These are phyloP conservation scores for Pseudorasbora parva DNA, from an alignment of 2,113 vertebrate genomes.

Conservation along the genomic window DNA sequence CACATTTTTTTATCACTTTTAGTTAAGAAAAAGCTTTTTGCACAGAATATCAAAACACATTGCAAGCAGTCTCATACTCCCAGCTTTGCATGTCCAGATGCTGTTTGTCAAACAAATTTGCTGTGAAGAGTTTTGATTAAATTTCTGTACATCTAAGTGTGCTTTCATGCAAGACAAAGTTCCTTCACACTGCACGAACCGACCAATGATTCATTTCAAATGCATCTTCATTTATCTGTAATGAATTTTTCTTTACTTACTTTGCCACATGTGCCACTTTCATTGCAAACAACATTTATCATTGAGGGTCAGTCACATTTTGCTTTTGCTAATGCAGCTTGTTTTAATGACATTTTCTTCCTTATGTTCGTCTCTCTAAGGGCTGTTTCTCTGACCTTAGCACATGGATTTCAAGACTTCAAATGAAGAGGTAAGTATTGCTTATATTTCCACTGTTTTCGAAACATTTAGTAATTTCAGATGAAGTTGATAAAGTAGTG, in stretches of 20 bases:
- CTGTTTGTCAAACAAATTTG: constrained; percentile 14
- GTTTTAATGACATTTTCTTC: constrained; percentile 32
- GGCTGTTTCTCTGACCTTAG: constrained; percentile 75
- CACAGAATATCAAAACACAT: background rate
- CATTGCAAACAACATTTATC: constrained; percentile 5
- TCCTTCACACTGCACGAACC: background rate
- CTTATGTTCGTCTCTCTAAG: constrained; percentile 44
- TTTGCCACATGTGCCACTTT: background rate
- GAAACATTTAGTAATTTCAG: background rate
- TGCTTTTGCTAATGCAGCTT: background rate
- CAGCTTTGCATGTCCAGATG: background rate
- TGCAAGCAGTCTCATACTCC: background rate
- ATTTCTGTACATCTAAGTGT: background rate
- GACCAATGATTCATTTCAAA: background rate
- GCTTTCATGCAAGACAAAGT: constrained; percentile 5
- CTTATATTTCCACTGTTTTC: background rate
- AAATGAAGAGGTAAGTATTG: constrained; percentile 77
- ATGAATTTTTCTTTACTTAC: background rate
- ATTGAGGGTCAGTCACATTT: background rate
- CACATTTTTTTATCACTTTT: background rate
- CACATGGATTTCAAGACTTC: constrained; percentile 84
- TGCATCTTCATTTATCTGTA: constrained; percentile 4
- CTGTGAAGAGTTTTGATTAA: constrained; percentile 20
- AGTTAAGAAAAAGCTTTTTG: background rate
- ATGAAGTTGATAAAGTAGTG: background rate